Evolutionary conservation across 2,888 invertebrate species (phyloP).

Genomic region (Patella depressa): DNA sequence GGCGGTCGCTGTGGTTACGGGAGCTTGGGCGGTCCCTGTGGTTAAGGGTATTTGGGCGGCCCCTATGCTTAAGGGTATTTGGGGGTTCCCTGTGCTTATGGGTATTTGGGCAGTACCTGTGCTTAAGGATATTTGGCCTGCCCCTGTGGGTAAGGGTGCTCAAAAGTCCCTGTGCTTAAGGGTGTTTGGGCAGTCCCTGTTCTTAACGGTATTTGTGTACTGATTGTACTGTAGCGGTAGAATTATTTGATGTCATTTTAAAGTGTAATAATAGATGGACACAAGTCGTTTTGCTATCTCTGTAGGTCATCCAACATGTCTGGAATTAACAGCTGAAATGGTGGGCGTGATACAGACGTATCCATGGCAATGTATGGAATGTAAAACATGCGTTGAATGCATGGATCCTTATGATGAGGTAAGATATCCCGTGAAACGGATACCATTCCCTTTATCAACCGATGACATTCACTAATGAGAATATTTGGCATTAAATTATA

Average conservation of each 20-base stretch:
- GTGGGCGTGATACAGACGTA: conserved; percentile 85
- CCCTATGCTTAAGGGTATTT: background rate
- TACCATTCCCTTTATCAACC: background rate
- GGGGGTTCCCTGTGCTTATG: background rate
- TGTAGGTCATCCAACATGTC: conserved; percentile 83
- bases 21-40: too few species aligned
- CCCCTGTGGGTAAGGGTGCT: too few species aligned
- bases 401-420: conserved; percentile 83
- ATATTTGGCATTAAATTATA: too few species aligned
- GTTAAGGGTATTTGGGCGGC: background rate
- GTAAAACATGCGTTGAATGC: conserved; percentile 90
- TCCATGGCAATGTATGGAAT: conserved; percentile 94
- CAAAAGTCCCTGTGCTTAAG: background rate
- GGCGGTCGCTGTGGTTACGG: background rate
- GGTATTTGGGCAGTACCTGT: too few species aligned
- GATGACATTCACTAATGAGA: too few species aligned
- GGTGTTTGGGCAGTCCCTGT: background rate
- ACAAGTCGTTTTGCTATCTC: conserved; percentile 15
- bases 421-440: background rate
- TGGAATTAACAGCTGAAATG: conserved; percentile 88
- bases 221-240: too few species aligned
- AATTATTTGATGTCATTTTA: too few species aligned
- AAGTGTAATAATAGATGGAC: too few species aligned
- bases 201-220: too few species aligned
- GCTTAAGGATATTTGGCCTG: background rate